Evolutionary conservation across 1,140 invertebrate species (phyloP).

Genomic region (Magallana gigas): DNA sequence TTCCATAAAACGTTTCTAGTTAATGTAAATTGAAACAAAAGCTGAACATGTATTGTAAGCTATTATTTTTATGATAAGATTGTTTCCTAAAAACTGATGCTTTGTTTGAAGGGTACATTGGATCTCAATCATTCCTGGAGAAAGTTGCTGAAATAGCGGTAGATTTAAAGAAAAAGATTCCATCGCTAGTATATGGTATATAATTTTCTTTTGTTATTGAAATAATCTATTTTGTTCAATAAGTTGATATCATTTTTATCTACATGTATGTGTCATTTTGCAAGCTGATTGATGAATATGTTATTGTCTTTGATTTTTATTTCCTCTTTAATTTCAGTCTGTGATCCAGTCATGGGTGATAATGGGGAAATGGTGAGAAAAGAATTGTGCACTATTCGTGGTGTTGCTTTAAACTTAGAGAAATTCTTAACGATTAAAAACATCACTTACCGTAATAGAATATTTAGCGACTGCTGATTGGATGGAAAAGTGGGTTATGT

Average conservation of each 20-base stretch:
- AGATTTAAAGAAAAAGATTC: constrained; percentile 89
- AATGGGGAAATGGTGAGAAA: constrained; percentile 88
- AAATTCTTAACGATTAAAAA: too few species aligned
- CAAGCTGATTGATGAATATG: not conserved
- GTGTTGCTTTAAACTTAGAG: too few species aligned
- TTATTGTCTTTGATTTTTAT: not conserved
- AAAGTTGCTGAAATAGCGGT: constrained; percentile 88
- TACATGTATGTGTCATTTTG: not conserved
- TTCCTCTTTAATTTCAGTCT: constrained; percentile 85
- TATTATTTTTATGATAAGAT: not conserved
- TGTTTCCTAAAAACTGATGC: not conserved
- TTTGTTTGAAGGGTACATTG: constrained; percentile 87
- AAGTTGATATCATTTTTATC: not conserved
- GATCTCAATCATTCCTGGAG: constrained; percentile 90
- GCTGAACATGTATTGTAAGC: not conserved
- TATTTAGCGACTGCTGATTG: too few species aligned
- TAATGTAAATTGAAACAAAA: too few species aligned
- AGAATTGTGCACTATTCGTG: not conserved
- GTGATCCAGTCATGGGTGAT: constrained; percentile 99
- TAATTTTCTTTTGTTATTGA: not conserved
- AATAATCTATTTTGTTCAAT: not conserved
- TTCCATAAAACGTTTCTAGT: not conserved
- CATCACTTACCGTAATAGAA: too few species aligned
- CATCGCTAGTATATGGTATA: constrained; percentile 90
- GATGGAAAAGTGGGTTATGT: too few species aligned